Conservation (phyloP, 2,113 vertebrate genomes). For the Sturnus vulgaris region DNA sequence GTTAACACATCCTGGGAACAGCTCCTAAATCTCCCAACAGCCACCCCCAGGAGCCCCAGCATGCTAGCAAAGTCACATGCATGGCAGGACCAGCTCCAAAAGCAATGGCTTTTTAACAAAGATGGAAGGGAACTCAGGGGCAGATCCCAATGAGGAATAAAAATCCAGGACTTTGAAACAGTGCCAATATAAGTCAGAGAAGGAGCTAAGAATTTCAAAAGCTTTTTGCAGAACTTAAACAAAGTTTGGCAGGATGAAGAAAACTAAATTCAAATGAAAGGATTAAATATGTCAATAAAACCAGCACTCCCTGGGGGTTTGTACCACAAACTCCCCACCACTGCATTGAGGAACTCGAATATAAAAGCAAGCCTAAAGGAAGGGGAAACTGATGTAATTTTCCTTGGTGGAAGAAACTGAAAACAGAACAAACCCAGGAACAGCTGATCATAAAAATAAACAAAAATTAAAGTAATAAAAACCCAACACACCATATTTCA, state of each 20-base stretch:
- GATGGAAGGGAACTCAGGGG: neutral
- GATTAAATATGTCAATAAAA: neutral
- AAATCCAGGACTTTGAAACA: neutral
- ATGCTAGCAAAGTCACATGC: rapidly evolving
- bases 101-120: neutral
- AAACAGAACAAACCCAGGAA: neutral
- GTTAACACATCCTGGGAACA: neutral
- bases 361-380: neutral
- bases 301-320: neutral
- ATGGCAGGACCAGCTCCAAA: neutral
- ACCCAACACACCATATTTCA: neutral
- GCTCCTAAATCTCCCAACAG: neutral
- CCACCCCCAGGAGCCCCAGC: neutral
- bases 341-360: neutral
- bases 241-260: neutral
- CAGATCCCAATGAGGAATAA: neutral
- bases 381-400: neutral
- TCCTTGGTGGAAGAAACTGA: neutral
- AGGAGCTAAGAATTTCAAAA: neutral
- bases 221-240: neutral
- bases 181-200: neutral
- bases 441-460: neutral
- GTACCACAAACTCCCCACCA: neutral
- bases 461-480: neutral
- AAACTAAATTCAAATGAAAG: neutral